Evolutionary conservation across 2,797 vertebrate genomes (phyloP).

Genomic region (Danio albolineatus): DNA sequence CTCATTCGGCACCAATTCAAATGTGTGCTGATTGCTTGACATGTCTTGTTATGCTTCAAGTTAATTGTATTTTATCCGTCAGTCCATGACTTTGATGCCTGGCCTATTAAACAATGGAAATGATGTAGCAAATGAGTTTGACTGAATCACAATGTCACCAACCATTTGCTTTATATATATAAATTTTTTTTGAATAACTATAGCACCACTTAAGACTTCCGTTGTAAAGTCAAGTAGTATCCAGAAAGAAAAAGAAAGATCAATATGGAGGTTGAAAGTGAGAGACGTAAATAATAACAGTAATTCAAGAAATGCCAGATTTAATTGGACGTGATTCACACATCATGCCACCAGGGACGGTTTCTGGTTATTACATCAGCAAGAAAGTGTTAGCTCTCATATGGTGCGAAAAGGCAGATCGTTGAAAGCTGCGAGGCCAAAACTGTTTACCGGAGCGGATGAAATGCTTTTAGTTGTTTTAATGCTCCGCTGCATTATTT

Average conservation of each 20-base stretch:
- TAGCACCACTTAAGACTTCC: neutral
- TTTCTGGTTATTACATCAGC: slow-evolving; percentile 36
- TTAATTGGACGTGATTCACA: slow-evolving; percentile 36
- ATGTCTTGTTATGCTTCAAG: too few relatives aligned
- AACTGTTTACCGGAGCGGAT: neutral
- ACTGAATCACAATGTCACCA: neutral
- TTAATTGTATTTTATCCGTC: too few relatives aligned
- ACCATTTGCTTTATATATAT: neutral
- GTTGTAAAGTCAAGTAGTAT: neutral
- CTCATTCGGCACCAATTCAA: too few relatives aligned
- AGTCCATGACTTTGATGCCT: neutral
- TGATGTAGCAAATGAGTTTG: neutral
- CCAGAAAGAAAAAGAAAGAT: neutral
- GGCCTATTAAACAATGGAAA: neutral
- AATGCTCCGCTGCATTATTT: neutral
- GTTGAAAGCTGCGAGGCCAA: slow-evolving; percentile 1
- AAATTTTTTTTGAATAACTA: too few relatives aligned
- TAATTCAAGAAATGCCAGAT: slow-evolving; percentile 40
- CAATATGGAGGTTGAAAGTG: neutral
- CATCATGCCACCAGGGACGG: slow-evolving; percentile 4
- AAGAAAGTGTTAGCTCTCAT: neutral
- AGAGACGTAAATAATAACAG: slow-evolving; percentile 37
- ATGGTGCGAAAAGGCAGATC: neutral
- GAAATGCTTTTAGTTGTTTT: neutral
- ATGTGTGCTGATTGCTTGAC: too few relatives aligned